A percentile compares a stretch with the other conserved stretches of the same genome.
These are phyloP conservation scores for Hystrix brachyura DNA, from an alignment of 2,113 vertebrate genomes.

Conservation along the genomic window DNA sequence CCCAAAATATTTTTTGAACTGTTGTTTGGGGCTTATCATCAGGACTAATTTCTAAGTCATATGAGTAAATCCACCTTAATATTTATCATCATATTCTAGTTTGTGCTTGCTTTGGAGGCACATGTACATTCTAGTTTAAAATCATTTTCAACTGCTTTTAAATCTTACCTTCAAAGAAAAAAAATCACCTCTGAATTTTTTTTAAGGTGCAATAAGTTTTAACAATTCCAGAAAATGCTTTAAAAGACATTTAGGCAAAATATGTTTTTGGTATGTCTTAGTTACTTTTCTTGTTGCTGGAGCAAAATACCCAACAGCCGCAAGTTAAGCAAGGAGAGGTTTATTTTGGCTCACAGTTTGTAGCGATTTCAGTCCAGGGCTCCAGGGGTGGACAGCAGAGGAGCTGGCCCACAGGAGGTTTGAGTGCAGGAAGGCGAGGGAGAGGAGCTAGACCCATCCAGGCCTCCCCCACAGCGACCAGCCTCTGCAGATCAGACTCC, in stretches of 20 bases:
- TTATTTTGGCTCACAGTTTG: background rate
- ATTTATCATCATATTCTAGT: background rate
- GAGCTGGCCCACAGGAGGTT: background rate
- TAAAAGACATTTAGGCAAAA: constrained; percentile 14
- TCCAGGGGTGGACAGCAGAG: too few species aligned
- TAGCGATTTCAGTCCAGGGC: background rate
- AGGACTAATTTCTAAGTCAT: background rate
- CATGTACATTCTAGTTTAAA: background rate
- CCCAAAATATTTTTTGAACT: constrained; percentile 1
- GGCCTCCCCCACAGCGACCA: background rate
- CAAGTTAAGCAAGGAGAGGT: background rate
- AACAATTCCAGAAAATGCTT: background rate
- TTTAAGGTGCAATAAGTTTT: background rate
- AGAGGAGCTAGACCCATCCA: background rate
- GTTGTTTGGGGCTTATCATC: background rate
- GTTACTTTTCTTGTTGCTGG: background rate
- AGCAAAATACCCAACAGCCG: background rate
- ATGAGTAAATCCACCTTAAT: background rate
- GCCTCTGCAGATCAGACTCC: background rate
- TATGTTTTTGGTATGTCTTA: background rate
- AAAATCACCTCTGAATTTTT: background rate
- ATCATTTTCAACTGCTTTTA: background rate
- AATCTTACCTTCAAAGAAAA: background rate
- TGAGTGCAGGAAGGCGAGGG: background rate
- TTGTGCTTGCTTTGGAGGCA: background rate